phyloP scores from a whole-genome alignment of 2,888 invertebrate species.

The Melieria omissa region DNA sequence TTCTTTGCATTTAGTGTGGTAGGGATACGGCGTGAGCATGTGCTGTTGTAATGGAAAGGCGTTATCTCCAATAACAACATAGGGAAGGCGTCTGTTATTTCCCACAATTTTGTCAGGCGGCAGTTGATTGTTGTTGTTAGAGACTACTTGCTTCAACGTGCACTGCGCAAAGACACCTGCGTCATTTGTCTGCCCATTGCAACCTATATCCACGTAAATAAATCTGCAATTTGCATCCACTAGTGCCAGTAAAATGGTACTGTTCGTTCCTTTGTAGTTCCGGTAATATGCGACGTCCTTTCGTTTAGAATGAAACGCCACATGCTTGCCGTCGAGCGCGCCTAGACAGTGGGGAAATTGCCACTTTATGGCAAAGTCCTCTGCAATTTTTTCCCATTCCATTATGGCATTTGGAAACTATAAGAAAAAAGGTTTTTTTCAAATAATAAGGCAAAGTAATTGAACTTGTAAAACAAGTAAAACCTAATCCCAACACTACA shows the following conservation, averaged over 20 bases:
- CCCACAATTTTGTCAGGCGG: slow-evolving; percentile 32
- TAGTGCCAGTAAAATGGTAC: slow-evolving; percentile 39
- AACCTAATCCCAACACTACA: too few species aligned
- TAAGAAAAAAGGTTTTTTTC: neutral
- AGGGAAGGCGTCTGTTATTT: slow-evolving; percentile 35
- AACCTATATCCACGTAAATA: slow-evolving; percentile 40
- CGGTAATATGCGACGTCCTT: slow-evolving; percentile 33
- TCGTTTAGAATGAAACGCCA: slow-evolving; percentile 31
- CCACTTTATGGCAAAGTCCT: slow-evolving; percentile 36
- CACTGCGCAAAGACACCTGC: slow-evolving; percentile 36
- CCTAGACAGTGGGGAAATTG: slow-evolving; percentile 42
- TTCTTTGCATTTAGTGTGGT: neutral
- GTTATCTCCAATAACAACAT: slow-evolving; percentile 39
- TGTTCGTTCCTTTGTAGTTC: slow-evolving; percentile 41
- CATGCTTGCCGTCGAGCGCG: slow-evolving; percentile 40
- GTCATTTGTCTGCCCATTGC: slow-evolving; percentile 38
- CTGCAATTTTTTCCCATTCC: slow-evolving; percentile 31
- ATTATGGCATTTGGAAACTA: slow-evolving; percentile 22
- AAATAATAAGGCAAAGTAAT: neutral
- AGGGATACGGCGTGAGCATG: slow-evolving; percentile 36
- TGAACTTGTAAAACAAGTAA: too few species aligned
- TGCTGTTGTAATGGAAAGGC: slow-evolving; percentile 38
- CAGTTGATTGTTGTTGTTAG: slow-evolving; percentile 16
- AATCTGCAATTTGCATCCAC: slow-evolving; percentile 38
- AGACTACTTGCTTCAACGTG: slow-evolving; percentile 9